These are phyloP conservation scores for Scaptomyza graminum DNA, from an alignment of 1,140 invertebrate species.

Conservation along the genomic window DNA sequence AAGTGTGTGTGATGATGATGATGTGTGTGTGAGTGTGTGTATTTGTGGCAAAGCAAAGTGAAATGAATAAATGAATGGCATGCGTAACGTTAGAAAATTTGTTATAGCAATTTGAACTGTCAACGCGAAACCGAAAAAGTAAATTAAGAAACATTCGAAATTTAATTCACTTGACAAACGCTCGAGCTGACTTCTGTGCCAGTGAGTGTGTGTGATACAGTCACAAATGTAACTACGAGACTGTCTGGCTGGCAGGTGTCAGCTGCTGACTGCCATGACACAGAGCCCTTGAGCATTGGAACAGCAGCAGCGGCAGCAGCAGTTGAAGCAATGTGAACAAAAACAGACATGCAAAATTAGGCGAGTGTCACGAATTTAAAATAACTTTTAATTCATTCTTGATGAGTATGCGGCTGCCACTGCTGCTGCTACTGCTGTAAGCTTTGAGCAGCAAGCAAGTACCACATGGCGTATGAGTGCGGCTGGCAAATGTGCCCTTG, in stretches of 20 bases:
- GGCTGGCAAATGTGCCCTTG: conserved; percentile 67
- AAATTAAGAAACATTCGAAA: conserved; percentile 83
- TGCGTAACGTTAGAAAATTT: conserved; percentile 80
- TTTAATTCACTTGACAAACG: conserved; percentile 72
- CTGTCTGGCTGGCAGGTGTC: conserved; percentile 74
- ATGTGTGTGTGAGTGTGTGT: conserved; percentile 9
- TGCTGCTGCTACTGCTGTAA: conserved; percentile 37
- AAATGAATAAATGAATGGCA: conserved; percentile 77
- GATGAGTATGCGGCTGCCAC: conserved; percentile 59
- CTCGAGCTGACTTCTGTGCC: conserved; percentile 30
- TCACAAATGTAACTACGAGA: conserved; percentile 48
- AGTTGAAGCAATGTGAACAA: conserved; percentile 24
- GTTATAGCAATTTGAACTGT: conserved; percentile 82
- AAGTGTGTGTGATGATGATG: neutral
- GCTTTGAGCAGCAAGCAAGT: conserved; percentile 20
- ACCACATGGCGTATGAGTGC: conserved; percentile 68
- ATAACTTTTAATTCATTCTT: conserved; percentile 83
- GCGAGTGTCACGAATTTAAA: conserved; percentile 82
- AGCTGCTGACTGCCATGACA: conserved; percentile 57
- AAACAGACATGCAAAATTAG: conserved; percentile 71
- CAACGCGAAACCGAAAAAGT: conserved; percentile 81
- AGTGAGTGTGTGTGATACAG: conserved; percentile 39
- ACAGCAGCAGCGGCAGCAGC: conserved; percentile 42
- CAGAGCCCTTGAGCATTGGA: conserved; percentile 65
- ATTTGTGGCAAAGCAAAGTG: conserved; percentile 48